These are phyloP conservation scores for Acyrthosiphon pisum DNA, from an alignment of 1,140 invertebrate species.

Conservation along the genomic window DNA sequence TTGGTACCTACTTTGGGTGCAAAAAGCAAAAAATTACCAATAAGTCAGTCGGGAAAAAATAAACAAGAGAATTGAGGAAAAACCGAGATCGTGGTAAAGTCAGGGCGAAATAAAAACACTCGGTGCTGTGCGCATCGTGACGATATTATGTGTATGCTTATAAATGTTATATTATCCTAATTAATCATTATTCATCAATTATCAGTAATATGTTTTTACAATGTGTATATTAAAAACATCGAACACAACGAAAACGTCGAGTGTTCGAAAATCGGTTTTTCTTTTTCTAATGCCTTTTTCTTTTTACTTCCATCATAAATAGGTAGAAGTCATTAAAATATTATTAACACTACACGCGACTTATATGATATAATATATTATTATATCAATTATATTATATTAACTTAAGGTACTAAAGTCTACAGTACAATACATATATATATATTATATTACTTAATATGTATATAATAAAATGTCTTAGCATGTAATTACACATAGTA, in stretches of 20 bases:
- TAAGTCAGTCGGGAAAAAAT: too few relatives aligned
- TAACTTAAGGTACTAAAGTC: slow-evolving; percentile 19
- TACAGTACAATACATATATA: background rate
- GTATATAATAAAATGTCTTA: slow-evolving; percentile 29
- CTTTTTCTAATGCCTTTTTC: slow-evolving; percentile 29
- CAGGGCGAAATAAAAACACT: background rate
- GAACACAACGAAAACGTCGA: slow-evolving; percentile 11
- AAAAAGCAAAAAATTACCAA: too few relatives aligned
- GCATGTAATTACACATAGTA: background rate
- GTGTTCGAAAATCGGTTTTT: background rate
- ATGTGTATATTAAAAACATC: background rate
- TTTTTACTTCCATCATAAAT: background rate
- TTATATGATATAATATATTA: background rate
- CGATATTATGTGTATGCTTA: background rate
- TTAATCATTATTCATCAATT: background rate
- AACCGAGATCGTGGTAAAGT: too few relatives aligned
- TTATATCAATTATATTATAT: background rate
- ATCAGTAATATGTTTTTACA: slow-evolving; percentile 30
- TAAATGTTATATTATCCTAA: slow-evolving; percentile 47
- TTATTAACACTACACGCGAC: slow-evolving; percentile 14
- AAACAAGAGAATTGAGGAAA: too few relatives aligned
- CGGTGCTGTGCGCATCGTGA: background rate
- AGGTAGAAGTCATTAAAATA: background rate
- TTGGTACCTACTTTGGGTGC: too few relatives aligned
- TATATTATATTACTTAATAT: background rate